Evolutionary conservation across 1,140 invertebrate species (phyloP), one percentile per base, ranked within the genome.

Genomic region (Sycobia sp.): DNA sequence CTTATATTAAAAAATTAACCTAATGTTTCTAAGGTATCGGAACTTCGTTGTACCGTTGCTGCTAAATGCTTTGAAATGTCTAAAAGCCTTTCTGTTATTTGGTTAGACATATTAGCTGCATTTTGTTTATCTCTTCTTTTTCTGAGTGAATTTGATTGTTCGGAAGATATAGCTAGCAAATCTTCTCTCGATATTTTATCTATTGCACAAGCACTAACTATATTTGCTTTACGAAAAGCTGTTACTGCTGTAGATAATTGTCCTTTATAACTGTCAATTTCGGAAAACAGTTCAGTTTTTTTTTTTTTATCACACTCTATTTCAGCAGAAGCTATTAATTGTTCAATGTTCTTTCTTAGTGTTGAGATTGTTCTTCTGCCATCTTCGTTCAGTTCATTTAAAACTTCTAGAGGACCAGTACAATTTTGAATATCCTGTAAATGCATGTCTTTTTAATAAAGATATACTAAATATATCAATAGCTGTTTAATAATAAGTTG

Each of bases 21-120:
- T 59, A 97, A 80, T n/a, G 87, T 89, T 39, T 93, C 91, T 41
- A 96, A 80, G 14, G 94, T 94, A 39, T 89, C 85, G 43, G 92
- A 91, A 81, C 93, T 95, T 73, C 88, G 87, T 68, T 95, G 88
- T 14, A 93, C 91, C 18, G 94, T 95, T 67, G 92, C 90, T 16
- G 92, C 90, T 66, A 98, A 82, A 76, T 92, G 89, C 60, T 91
- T 85, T 66, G 90, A 94, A 59, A 97, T 90, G 43, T 90, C 88
- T 41, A 93, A 76, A 67, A 97, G 80, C 77, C 90, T 91, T 65
- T 96, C 92, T 3, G 94, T 96, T 0, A 93, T 85, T 73, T 87
- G 86, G 66, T 85, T 84, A 13, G 87, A 89, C 67, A 86, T 84
- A 75, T 89, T 88, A 2, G 86, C 81, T 62, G 90, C 69, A 67